phyloP scores from a whole-genome alignment of 2,113 vertebrate species.

The Gadus chalcogrammus region DNA sequence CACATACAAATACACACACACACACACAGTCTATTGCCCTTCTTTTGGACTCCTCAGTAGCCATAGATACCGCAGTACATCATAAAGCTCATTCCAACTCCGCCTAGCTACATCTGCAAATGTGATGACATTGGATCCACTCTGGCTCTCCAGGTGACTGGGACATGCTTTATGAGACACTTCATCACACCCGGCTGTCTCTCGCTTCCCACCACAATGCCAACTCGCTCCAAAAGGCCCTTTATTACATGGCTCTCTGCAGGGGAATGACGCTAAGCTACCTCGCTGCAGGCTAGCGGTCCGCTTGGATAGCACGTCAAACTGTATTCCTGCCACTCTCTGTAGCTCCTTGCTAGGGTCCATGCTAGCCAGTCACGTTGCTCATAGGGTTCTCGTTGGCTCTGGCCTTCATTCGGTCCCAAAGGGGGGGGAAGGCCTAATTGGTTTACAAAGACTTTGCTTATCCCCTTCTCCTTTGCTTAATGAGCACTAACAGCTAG shows the following conservation, averaged over 20 bases:
- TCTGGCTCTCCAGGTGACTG: constrained; percentile 39
- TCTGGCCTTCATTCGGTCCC: constrained; percentile 67
- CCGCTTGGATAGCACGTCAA: not conserved
- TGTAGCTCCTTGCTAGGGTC: no score
- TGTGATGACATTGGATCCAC: constrained; percentile 55
- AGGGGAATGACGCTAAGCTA: constrained; percentile 23
- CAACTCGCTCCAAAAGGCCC: constrained; percentile 28
- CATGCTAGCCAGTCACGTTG: no score
- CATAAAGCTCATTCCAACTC: constrained; percentile 16
- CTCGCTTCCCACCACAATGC: constrained; percentile 31
- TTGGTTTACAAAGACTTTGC: constrained; percentile 76
- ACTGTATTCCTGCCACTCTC: no score
- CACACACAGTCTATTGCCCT: not conserved
- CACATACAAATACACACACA: not conserved
- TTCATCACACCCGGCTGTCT: constrained; percentile 57
- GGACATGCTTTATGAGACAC: constrained; percentile 57
- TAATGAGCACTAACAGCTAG: constrained; percentile 84
- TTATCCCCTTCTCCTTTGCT: constrained; percentile 66
- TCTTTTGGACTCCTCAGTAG: not conserved
- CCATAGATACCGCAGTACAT: constrained; percentile 13
- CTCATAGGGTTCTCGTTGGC: constrained; percentile 7
- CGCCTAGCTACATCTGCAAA: constrained; percentile 46
- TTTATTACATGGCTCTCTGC: constrained; percentile 29
- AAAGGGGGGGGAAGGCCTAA: constrained; percentile 59
- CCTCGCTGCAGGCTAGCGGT: constrained; percentile 32